Base-by-base conservation (phyloP, 2,888 invertebrate species). In the Eilema sororculum region DNA sequence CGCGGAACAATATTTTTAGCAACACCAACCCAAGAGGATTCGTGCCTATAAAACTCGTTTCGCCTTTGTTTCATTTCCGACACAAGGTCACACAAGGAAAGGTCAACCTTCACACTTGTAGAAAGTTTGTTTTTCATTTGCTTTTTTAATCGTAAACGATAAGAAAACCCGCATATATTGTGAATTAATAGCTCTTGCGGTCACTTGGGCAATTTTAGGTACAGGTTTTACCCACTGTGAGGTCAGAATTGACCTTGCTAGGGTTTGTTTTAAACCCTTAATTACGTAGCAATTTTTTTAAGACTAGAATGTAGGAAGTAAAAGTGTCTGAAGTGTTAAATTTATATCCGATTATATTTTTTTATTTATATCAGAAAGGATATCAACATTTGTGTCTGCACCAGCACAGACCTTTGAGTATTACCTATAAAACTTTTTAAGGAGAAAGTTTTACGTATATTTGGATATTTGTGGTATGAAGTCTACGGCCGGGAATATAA, bases 81-180 rank as follows among this genome's bases (percentile, higher is more conserved):
- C 77, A 77, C 79, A 28, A 77, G 77, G 13, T 65, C 72, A 20
- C 20, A 59, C 22, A 33, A 79, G 82, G 77, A 81, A 81, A 82
- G 81, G 80, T 81, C 78, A 78, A 56, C 58, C 25, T 60, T 30
- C 75, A 73, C 79, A 80, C 75, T 74, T 74, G 62, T 79, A 79
- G 80, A 81, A 79, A 81, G 80, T 80, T 81, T 76, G 75, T 78
- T 81, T 79, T 81, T 79, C 73, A 78, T 78, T 78, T 78, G 73
- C 74, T 81, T 64, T 81, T 77, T 81, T 78, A 52, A 62, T 70
- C 66, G 68, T 66, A 75, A 22, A 61, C 62, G 68, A 77, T 78
- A 79, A 69, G 80, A 81, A 81, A 81, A 79, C 77, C 80, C 78
- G 65, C 75, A 69, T 73, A 68, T 65, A 71, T 74, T 71, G 8